Percentiles rank a stretch among this genome's conserved stretches.
phyloP scores from a whole-genome alignment of 2,888 invertebrate species.

The Callosobruchus maculatus region DNA sequence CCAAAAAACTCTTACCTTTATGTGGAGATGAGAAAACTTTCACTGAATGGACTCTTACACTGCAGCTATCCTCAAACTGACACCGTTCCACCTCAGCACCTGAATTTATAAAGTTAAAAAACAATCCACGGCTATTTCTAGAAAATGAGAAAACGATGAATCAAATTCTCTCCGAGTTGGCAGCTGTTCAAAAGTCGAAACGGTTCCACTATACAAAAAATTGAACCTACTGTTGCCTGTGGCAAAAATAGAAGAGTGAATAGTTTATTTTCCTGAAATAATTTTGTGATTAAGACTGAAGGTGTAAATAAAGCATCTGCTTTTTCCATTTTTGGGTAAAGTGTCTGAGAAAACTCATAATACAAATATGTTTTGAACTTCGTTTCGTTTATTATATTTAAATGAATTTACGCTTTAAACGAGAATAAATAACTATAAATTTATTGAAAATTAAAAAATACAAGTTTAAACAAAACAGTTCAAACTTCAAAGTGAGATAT shows the following conservation, averaged over 20 bases:
- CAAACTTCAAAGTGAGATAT: too few species aligned
- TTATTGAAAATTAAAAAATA: too few species aligned
- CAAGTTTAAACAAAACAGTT: too few species aligned
- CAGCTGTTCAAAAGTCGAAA: slow-evolving; percentile 4
- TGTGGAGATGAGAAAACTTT: neutral
- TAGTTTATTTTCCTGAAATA: neutral
- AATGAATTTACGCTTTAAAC: too few species aligned
- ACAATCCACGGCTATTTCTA: slow-evolving; percentile 23
- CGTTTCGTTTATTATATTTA: too few species aligned
- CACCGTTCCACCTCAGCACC: slow-evolving; percentile 2
- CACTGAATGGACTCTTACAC: neutral
- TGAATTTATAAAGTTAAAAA: slow-evolving; percentile 17
- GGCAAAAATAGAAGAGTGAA: neutral
- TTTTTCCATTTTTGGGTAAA: neutral
- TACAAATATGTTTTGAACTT: too few species aligned
- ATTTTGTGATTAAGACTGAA: neutral
- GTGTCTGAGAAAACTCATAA: neutral
- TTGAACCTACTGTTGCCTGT: neutral
- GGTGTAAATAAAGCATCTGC: neutral
- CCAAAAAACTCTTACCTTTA: neutral
- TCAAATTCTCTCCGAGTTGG: slow-evolving; percentile 15
- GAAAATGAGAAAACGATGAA: slow-evolving; percentile 19
- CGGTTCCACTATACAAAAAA: neutral
- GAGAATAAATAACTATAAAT: too few species aligned
- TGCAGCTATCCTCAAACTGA: neutral